These are phyloP conservation scores for Brassicogethes aeneus DNA, from an alignment of 2,888 invertebrate genomes.

Conservation along the genomic window DNA sequence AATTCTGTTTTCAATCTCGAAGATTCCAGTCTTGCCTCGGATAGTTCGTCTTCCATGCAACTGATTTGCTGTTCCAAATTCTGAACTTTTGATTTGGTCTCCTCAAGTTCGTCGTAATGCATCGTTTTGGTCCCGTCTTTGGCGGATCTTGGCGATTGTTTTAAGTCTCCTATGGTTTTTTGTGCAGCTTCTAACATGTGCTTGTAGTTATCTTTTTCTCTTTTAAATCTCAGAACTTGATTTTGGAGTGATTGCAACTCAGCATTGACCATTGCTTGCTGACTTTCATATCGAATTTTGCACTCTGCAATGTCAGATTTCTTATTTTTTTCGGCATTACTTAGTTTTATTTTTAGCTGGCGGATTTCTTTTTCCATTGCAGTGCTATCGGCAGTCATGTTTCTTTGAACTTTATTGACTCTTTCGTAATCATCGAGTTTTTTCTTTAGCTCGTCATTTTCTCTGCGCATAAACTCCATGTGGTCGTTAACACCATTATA, in stretches of 20 bases:
- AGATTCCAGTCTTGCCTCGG: constrained; percentile 71
- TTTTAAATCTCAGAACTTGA: constrained; percentile 71
- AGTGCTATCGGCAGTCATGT: constrained; percentile 65
- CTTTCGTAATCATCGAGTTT: constrained; percentile 80
- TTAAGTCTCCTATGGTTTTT: constrained; percentile 71
- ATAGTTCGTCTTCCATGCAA: constrained; percentile 80
- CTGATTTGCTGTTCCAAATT: constrained; percentile 75
- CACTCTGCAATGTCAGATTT: constrained; percentile 73
- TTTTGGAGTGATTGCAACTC: constrained; percentile 76
- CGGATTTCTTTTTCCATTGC: constrained; percentile 68
- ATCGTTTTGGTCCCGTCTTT: constrained; percentile 53
- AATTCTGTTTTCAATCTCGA: constrained; percentile 81
- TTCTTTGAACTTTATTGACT: constrained; percentile 73
- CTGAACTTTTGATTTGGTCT: constrained; percentile 60
- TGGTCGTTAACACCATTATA: constrained; percentile 60
- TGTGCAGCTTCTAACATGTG: constrained; percentile 85
- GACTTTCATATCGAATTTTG: constrained; percentile 77
- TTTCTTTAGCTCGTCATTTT: constrained; percentile 70
- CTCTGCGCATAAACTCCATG: constrained; percentile 60
- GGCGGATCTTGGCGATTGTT: constrained; percentile 45
- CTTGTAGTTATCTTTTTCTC: constrained; percentile 82
- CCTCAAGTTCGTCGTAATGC: constrained; percentile 69
- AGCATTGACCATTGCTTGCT: constrained; percentile 69
- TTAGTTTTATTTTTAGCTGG: constrained; percentile 51
- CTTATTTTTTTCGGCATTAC: constrained; percentile 60